These are phyloP conservation scores for Pseudomyrmex pallidus DNA, from an alignment of 1,140 invertebrate species.

Conservation along the genomic window DNA sequence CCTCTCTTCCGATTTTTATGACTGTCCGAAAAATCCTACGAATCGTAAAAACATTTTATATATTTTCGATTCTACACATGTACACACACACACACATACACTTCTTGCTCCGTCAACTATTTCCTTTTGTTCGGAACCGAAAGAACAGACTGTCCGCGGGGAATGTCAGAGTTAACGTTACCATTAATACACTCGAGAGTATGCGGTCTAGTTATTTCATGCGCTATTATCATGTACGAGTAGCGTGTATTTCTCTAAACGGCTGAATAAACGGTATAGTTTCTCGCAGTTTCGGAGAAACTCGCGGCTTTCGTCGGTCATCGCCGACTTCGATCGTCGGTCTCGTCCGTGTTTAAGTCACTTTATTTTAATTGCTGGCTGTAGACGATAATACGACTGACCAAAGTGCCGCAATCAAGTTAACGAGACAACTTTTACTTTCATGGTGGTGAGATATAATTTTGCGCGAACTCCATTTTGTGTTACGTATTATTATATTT, in stretches of 20 bases:
- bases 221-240: neutral
- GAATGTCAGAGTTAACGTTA: neutral
- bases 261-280: neutral
- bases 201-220: too few relatives aligned
- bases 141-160: neutral
- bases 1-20: neutral
- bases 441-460: slow-evolving; percentile 41
- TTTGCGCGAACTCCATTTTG: slow-evolving; percentile 30
- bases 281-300: slow-evolving; percentile 2
- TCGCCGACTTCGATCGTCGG: slow-evolving; percentile 8
- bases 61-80: neutral
- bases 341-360: neutral
- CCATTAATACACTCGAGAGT: too few relatives aligned
- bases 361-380: slow-evolving; percentile 40
- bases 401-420: slow-evolving; percentile 45
- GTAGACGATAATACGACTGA: slow-evolving; percentile 11
- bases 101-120: neutral
- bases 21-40: neutral
- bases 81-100: too few relatives aligned
- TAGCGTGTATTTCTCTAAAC: neutral
- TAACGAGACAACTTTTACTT: slow-evolving; percentile 56
- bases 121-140: neutral
- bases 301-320: neutral
- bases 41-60: neutral
- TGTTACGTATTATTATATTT: slow-evolving; percentile 33